Percentiles rank a stretch among this genome's conserved stretches.
phyloP scores from a whole-genome alignment of 2,113 vertebrate species.

The Lycaon pictus region DNA sequence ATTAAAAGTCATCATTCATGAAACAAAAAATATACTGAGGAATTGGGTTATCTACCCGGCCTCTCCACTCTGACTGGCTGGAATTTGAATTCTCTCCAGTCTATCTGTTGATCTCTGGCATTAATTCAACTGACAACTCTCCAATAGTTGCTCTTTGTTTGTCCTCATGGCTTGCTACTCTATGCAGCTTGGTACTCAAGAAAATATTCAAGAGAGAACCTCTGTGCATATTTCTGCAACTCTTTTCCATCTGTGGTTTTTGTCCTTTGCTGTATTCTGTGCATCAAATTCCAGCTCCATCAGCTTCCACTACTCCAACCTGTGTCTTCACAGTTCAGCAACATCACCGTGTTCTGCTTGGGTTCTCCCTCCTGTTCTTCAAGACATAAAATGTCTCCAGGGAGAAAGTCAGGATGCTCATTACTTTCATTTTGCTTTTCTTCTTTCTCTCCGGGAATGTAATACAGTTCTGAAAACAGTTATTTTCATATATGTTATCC shows the following conservation, averaged over 20 bases:
- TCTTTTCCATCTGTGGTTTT: not conserved
- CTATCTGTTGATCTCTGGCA: not conserved
- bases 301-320: not conserved
- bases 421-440: not conserved
- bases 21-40: slow-evolving; percentile 46
- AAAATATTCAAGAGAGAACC: not conserved
- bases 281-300: not conserved
- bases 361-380: not conserved
- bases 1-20: slow-evolving; percentile 1
- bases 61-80: not conserved
- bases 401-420: not conserved
- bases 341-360: not conserved
- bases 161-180: not conserved
- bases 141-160: not conserved
- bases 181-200: not conserved
- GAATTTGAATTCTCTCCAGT: not conserved
- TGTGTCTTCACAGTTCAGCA: not conserved
- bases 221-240: not conserved
- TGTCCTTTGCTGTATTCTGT: not conserved
- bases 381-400: not conserved
- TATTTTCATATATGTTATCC: slow-evolving; percentile 36
- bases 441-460: slow-evolving; percentile 15
- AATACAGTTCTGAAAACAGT: not conserved
- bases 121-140: not conserved
- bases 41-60: not conserved